Conservation (phyloP, 2,113 vertebrate genomes). For the Aramus guarauna region DNA sequence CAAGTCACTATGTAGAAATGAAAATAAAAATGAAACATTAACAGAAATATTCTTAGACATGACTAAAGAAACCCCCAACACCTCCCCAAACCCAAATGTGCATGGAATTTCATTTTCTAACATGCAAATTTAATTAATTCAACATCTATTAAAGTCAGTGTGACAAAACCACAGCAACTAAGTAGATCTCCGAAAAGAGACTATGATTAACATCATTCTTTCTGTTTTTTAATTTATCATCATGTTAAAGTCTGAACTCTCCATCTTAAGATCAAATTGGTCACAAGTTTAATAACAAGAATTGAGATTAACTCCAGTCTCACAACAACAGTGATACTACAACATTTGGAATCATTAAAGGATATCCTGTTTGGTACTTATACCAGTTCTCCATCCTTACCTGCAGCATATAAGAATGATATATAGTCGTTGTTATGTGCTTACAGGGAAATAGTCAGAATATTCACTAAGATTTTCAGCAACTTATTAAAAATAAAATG, state of each 20-base stretch:
- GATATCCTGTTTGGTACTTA: not conserved
- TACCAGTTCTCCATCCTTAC: not conserved
- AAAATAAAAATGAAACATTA: not conserved
- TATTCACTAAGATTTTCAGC: not conserved
- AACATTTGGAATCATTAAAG: not conserved
- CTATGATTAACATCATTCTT: not conserved
- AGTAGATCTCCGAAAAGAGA: not conserved
- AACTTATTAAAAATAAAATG: not conserved
- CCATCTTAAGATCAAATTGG: not conserved
- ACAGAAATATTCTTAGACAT: not conserved
- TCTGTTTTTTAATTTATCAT: not conserved
- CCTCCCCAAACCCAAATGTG: not conserved
- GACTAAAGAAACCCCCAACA: not conserved
- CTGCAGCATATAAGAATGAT: not conserved
- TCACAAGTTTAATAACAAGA: not conserved
- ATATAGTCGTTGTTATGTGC: not conserved
- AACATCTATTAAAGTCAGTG: not conserved
- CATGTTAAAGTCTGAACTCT: not conserved
- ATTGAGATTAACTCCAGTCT: not conserved
- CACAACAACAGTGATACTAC: not conserved
- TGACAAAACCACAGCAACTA: not conserved
- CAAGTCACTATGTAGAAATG: not conserved
- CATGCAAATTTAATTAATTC: not conserved
- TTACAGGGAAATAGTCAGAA: not conserved
- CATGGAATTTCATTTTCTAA: not conserved